phyloP scores from a whole-genome alignment of 2,888 invertebrate species.

The Villa cingulata region DNA sequence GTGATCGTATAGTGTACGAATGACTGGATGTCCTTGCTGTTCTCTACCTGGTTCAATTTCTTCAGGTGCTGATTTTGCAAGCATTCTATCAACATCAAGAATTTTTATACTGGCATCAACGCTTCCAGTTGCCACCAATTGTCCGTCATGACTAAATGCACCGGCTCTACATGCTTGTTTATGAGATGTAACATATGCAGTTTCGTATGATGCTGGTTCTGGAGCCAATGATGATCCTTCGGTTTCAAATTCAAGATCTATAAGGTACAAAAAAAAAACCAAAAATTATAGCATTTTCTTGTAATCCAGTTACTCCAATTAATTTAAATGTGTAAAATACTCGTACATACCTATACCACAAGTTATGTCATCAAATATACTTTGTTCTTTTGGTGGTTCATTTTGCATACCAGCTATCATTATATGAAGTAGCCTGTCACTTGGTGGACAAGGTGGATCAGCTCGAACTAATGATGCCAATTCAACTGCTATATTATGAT shows the following conservation, averaged over 20 bases:
- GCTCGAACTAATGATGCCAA: constrained; percentile 74
- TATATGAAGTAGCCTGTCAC: constrained; percentile 78
- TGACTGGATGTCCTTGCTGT: constrained; percentile 93
- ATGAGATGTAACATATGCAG: constrained; percentile 96
- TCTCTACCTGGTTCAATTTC: constrained; percentile 71
- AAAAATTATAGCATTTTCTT: background rate
- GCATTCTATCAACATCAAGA: constrained; percentile 96
- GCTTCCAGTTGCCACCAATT: constrained; percentile 93
- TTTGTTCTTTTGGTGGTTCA: constrained; percentile 55
- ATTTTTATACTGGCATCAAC: constrained; percentile 98
- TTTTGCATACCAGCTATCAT: constrained; percentile 73
- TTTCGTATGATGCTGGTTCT: constrained; percentile 95
- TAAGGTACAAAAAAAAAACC: constrained; percentile 9
- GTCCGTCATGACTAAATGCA: constrained; percentile 89
- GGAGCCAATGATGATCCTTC: constrained; percentile 87
- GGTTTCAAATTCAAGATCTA: constrained; percentile 91
- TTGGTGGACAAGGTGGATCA: constrained; percentile 90
- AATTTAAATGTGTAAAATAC: background rate
- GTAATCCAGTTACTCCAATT: no score
- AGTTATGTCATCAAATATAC: constrained; percentile 32
- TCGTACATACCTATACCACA: constrained; percentile 25
- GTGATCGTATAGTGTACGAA: constrained; percentile 87
- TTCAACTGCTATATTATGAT: constrained; percentile 79
- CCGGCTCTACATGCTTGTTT: constrained; percentile 93
- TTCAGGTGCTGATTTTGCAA: constrained; percentile 93